A percentile compares a stretch with the other conserved stretches of the same genome.
Evolutionary conservation across 2,888 invertebrate genomes (phyloP).

Genomic region (Thecocarcelia acutangulata): DNA sequence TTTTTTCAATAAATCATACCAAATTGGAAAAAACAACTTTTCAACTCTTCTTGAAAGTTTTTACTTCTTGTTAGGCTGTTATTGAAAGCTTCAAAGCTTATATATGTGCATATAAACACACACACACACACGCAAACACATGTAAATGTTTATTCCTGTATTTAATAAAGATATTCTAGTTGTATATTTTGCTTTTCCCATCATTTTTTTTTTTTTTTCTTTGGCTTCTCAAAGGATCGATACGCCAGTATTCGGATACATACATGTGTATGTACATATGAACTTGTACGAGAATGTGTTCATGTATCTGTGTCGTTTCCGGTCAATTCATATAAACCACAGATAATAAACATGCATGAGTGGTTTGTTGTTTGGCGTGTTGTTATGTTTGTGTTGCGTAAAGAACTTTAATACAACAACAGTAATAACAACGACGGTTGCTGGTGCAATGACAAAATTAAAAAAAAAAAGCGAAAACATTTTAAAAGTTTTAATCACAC

Average conservation of each 20-base stretch:
- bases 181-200: constrained; percentile 4
- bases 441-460: constrained; percentile 29
- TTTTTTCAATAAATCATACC: constrained; percentile 54
- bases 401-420: constrained; percentile 36
- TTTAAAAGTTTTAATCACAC: constrained; percentile 48
- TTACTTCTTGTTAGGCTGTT: no score
- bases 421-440: constrained; percentile 19
- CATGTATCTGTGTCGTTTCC: constrained; percentile 59
- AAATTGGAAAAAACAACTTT: constrained; percentile 23
- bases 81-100: no score
- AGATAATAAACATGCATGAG: constrained; percentile 68
- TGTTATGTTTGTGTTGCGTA: constrained; percentile 60
- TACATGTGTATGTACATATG: neutral
- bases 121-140: neutral
- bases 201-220: constrained; percentile 1
- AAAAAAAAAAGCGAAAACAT: constrained; percentile 35
- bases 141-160: constrained; percentile 3
- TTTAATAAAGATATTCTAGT: neutral
- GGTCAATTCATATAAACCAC: constrained; percentile 67
- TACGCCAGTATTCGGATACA: neutral
- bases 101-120: neutral
- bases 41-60: constrained; percentile 3
- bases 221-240: constrained; percentile 33
- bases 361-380: constrained; percentile 62
- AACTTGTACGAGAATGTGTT: constrained; percentile 6